Base-by-base conservation (phyloP, 2,888 invertebrate species). In the Drosophila kanekoi region DNA sequence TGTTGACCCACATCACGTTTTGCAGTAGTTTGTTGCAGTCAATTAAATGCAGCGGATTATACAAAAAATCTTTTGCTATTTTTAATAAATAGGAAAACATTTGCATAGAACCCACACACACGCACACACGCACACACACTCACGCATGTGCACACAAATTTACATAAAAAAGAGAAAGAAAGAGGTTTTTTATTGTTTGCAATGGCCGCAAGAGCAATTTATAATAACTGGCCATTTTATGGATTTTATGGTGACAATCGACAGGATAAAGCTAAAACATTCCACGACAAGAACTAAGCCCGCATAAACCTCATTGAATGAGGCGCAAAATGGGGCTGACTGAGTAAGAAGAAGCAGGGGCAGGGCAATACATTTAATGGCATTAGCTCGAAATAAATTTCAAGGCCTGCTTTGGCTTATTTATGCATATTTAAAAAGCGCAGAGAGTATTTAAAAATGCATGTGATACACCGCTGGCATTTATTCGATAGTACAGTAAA, bases 41-140 rank as follows among this genome's bases (percentile, higher is more conserved):
- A 83, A 83, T 83, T 83, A 83, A 83, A 87, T 79, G 72, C 87
- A 71, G 54, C 44, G 83, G 87, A 83, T 87, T 84, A 84, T 72
- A 67, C n/a, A 54, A 67, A 72, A 79, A 83, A 72, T 77, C 54
- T 66, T 75, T 73, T 77, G 62, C 54, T 69, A 69, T 84, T 84
- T 87, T 83, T 81, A 72, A 84, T 83, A 79, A 87, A 81, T 87
- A 75, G 60, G 57, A 77, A 81, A 86, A 83, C 68, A 83, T 83
- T 83, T 87, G 66, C 69, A 79, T 74, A 77, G 62, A 53, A 68
- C 33, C 47, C 38, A 49, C 28, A 33, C 23, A 48, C 38, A 68
- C 33, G 47, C 38, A 49, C 28, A 33, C 23, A 48, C 38, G 59
- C 14, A 28, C 32, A 45, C 20, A 14, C 56, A 57, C 69, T 65